A percentile compares a stretch with the other conserved stretches of the same genome.
Evolutionary conservation across 2,888 invertebrate genomes (phyloP).

Genomic region (Callimorpha dominula): DNA sequence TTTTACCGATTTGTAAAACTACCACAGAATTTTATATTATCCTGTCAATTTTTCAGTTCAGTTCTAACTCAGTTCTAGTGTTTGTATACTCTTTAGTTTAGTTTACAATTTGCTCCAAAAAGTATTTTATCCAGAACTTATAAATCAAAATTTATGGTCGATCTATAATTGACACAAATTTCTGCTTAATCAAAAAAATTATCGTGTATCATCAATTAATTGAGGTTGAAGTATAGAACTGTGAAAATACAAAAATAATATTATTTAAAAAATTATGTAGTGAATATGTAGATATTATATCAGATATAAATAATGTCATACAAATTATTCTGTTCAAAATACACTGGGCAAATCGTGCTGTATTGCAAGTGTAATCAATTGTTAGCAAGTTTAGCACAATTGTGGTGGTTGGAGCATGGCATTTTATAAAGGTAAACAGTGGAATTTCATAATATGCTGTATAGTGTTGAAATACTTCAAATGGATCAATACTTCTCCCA

Average conservation of each 20-base stretch:
- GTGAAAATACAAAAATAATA: conserved; percentile 22
- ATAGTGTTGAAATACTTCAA: neutral
- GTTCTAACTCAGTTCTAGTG: too few species aligned
- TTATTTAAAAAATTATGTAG: conserved; percentile 19
- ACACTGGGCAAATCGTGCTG: neutral
- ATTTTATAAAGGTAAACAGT: neutral
- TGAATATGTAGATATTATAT: conserved; percentile 6
- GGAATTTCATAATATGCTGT: neutral
- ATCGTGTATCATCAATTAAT: neutral
- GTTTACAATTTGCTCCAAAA: neutral
- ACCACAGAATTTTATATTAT: too few species aligned
- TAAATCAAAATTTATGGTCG: neutral
- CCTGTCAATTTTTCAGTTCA: too few species aligned
- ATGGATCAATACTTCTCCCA: neutral
- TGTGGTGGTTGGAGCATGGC: neutral
- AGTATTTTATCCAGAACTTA: neutral
- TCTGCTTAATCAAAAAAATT: neutral
- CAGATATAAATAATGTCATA: conserved; percentile 1
- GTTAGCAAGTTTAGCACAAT: neutral
- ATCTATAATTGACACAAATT: neutral
- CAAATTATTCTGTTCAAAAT: neutral
- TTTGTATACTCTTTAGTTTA: too few species aligned
- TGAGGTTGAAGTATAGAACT: conserved; percentile 17
- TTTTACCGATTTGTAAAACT: too few species aligned
- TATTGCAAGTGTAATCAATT: neutral